Conservation (phyloP, 2,113 vertebrate genomes). For the Hylia prasina region DNA sequence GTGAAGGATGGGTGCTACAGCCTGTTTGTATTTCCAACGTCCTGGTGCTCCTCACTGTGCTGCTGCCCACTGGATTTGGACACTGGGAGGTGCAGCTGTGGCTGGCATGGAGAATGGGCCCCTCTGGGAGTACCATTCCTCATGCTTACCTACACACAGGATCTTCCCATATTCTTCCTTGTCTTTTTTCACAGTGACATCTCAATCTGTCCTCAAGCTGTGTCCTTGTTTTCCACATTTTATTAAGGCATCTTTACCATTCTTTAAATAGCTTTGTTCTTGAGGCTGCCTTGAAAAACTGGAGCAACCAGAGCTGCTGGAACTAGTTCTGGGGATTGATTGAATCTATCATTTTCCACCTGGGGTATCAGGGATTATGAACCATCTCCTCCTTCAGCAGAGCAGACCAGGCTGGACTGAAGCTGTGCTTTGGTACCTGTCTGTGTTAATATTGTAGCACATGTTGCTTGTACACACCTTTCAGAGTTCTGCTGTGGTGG, state of each 20-base stretch:
- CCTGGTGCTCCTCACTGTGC: not conserved
- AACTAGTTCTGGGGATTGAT: not conserved
- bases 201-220: not conserved
- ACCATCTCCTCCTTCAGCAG: not conserved
- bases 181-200: not conserved
- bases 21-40: not conserved
- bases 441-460: not conserved
- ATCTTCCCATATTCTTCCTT: not conserved
- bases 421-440: not conserved
- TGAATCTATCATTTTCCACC: not conserved
- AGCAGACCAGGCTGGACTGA: not conserved
- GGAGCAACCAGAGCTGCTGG: not conserved
- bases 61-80: not conserved
- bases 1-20: not conserved
- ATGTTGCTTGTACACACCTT: rapidly evolving
- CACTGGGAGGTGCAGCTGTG: not conserved
- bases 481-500: not conserved
- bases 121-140: not conserved
- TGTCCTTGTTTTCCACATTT: not conserved
- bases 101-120: not conserved
- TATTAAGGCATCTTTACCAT: not conserved
- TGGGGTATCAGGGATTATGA: not conserved
- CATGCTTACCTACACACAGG: rapidly evolving
- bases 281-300: not conserved
- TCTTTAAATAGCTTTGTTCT: conserved; percentile 19